Conservation (phyloP, 2,888 invertebrate genomes). For the Timandra comae region DNA sequence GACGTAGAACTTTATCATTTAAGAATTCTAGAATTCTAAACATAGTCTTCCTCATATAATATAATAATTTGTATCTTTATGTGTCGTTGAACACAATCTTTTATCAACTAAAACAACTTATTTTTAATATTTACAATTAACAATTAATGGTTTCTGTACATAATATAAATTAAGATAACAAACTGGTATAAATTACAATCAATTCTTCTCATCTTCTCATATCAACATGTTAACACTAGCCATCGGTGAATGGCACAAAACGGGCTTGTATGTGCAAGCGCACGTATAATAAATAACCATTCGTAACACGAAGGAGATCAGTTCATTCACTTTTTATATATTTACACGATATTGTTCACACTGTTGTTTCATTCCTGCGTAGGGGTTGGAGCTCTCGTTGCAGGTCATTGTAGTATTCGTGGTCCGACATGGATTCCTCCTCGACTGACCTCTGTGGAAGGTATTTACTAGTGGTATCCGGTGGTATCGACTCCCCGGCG, state of each 20-base stretch:
- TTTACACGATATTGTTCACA: constrained; percentile 61
- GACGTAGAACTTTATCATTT: no score
- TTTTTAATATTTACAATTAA: constrained; percentile 51
- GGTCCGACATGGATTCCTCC: constrained; percentile 90
- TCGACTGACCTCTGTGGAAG: constrained; percentile 74
- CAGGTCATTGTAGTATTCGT: constrained; percentile 96
- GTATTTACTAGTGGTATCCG: constrained; percentile 50
- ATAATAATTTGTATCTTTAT: constrained; percentile 67
- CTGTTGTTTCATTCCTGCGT: constrained; percentile 88
- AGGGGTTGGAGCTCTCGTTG: constrained; percentile 92
- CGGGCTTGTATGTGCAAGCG: no score
- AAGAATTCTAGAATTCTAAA: constrained; percentile 54
- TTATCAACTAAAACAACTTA: constrained; percentile 31
- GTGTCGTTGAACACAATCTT: constrained; percentile 49
- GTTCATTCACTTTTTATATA: constrained; percentile 26
- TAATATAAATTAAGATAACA: constrained; percentile 60
- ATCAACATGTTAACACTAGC: constrained; percentile 64
- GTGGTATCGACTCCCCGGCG: constrained; percentile 43
- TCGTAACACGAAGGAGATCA: constrained; percentile 40
- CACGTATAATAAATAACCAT: background rate
- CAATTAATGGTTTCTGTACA: constrained; percentile 65
- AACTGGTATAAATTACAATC: no score
- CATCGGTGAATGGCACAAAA: no score
- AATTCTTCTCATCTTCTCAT: no score
- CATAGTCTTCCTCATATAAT: constrained; percentile 69